Conservation (phyloP, 2,888 invertebrate genomes). For the Nomada ferruginata region DNA sequence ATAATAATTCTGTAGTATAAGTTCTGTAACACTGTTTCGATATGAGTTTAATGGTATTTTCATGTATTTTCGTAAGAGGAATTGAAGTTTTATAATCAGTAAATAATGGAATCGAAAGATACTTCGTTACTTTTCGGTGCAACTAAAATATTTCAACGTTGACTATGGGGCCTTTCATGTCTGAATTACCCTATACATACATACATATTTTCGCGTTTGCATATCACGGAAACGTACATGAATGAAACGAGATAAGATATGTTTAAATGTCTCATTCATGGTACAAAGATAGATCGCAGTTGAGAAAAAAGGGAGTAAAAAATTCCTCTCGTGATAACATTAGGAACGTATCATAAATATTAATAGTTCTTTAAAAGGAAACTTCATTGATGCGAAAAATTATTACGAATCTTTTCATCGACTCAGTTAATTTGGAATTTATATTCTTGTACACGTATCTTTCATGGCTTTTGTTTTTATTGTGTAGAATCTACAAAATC, state of each 20-base stretch:
- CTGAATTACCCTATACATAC: not conserved
- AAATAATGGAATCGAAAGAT: not conserved
- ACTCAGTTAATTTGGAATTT: not conserved
- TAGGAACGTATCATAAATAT: not conserved
- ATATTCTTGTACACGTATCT: too few relatives aligned
- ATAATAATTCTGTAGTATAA: not conserved
- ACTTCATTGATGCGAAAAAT: not conserved
- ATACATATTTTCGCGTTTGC: not conserved
- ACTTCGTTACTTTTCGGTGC: not conserved
- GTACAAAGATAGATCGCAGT: not conserved
- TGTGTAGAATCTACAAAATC: not conserved
- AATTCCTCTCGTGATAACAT: not conserved
- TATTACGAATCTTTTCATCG: not conserved
- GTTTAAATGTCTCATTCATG: conserved; percentile 10
- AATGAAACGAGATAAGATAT: conserved; percentile 29
- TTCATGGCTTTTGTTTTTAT: not conserved
- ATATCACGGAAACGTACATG: conserved; percentile 16
- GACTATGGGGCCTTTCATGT: not conserved
- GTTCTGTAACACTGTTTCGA: not conserved
- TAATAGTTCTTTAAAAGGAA: not conserved
- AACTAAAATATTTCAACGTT: not conserved
- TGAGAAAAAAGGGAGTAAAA: not conserved
- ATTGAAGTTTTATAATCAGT: not conserved
- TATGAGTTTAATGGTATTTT: not conserved
- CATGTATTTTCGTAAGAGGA: not conserved